phyloP scores from a whole-genome alignment of 2,113 vertebrate genomes.

The Poeciliopsis turrubarensis region DNA sequence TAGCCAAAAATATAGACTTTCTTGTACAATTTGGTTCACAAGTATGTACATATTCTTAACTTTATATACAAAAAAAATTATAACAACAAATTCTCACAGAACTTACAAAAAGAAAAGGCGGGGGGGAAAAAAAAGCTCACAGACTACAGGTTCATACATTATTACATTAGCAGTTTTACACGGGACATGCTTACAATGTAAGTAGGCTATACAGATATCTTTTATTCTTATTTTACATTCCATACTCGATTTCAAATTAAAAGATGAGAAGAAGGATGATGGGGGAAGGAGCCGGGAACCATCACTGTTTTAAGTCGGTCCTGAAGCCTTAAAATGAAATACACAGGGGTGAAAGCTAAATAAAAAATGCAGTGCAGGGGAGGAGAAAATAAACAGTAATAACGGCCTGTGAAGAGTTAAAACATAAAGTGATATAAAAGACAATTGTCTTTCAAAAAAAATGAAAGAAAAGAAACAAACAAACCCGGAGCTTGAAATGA shows the following conservation, averaged over 20 bases:
- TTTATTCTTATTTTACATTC: constrained; percentile 86
- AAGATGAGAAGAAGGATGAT: constrained; percentile 49
- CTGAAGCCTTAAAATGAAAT: constrained; percentile 90
- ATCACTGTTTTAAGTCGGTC: constrained; percentile 90
- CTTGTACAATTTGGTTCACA: constrained; percentile 99
- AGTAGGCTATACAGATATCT: constrained; percentile 88
- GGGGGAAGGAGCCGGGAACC: constrained; percentile 81
- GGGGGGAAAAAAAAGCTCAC: constrained; percentile 73
- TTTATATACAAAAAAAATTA: constrained; percentile 95
- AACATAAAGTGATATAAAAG: constrained; percentile 68
- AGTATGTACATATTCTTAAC: constrained; percentile 97
- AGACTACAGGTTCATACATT: constrained; percentile 88
- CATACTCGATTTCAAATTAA: constrained; percentile 87
- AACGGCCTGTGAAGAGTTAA: constrained; percentile 55
- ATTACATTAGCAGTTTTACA: constrained; percentile 93
- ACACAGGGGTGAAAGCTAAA: constrained; percentile 69
- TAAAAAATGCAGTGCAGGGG: constrained; percentile 4
- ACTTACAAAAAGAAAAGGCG: constrained; percentile 79
- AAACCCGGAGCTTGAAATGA: constrained; percentile 44
- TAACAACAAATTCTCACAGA: constrained; percentile 89
- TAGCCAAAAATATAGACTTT: constrained; percentile 99
- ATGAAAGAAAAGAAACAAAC: constrained; percentile 8
- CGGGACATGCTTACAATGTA: constrained; percentile 96
- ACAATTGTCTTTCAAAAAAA: constrained; percentile 56
- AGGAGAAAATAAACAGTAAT: constrained; percentile 34